Evolutionary conservation across 1,140 invertebrate species (phyloP), one percentile per base, ranked within the genome.

Genomic region (Palaemon carinicauda): DNA sequence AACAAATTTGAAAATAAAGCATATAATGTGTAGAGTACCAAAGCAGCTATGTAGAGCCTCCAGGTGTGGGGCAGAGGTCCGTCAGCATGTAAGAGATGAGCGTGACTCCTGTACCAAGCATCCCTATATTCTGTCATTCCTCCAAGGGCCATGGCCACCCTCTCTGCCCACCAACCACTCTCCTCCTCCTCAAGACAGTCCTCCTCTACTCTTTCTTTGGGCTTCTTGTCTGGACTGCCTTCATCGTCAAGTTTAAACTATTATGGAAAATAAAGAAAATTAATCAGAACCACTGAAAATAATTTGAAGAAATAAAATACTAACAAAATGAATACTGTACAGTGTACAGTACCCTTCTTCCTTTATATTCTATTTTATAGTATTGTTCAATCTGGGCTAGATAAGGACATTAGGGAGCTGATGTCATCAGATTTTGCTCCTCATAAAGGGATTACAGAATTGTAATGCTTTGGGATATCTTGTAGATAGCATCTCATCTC

Each of bases 61-160:
- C 83, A 86, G 50, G 83, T 86, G 77, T 86, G 83, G 12, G 83
- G 83, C 12, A 85, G 75, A 15, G 83, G 77, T 1, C 83, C 83
- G 50, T 86, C 83, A 56, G 77, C 83, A 50, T 80, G 83, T 14
- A 85, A 77, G 51, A 86, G 83, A 78, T 80, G 83, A 29, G 83
- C 83, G n/a, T 86, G 83, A 65, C 83, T 86, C 15, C 83, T 60
- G 51, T 86, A 86, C 83, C 83, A 85, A 0, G 83, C 80, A 65
- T 86, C 83, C 41, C 83, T 54, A 24, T 85, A 85, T 41, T 79
- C 83, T 52, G 73, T 52, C 33, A 79, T 31, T 33, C 60, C 65
- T 0, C 65, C 77, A 24, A 71, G 60, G 41, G 27, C 77, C 1
- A 29, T 78, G 24, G 71, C 83, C 27, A 86, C 83, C 65, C 60